A percentile compares a stretch with the other conserved stretches of the same genome.
Evolutionary conservation across 2,888 invertebrate genomes (phyloP).

Genomic region (Acrocyrtus sp.): DNA sequence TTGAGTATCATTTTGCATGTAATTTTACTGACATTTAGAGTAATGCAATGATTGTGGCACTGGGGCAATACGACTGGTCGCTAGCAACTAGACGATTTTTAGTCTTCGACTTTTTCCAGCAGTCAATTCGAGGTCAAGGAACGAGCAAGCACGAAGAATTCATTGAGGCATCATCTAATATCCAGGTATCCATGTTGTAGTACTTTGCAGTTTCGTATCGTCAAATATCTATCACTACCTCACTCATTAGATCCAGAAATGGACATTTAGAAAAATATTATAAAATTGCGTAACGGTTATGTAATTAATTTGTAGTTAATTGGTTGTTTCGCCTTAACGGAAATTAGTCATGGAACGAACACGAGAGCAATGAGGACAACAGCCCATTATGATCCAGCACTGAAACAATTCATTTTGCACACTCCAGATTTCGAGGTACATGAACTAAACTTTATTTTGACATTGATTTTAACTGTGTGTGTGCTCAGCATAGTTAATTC

Average conservation of each 20-base stretch:
- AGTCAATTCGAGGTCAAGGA: slow-evolving; percentile 66
- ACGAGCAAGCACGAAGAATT: slow-evolving; percentile 66
- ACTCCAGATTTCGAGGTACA: slow-evolving; percentile 76
- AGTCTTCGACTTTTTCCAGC: slow-evolving; percentile 65
- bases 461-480: background rate
- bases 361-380: slow-evolving; percentile 87
- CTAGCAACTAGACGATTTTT: slow-evolving; percentile 57
- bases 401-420: slow-evolving; percentile 78
- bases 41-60: slow-evolving; percentile 50
- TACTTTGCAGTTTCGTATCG: no score
- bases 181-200: slow-evolving; percentile 64
- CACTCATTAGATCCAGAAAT: background rate
- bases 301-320: slow-evolving; percentile 39
- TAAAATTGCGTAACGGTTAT: no score
- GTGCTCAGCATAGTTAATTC: no score
- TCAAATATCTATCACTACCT: no score
- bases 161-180: slow-evolving; percentile 65
- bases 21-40: slow-evolving; percentile 15
- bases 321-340: slow-evolving; percentile 73
- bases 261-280: background rate
- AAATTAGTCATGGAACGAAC: slow-evolving; percentile 91
- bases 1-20: no score
- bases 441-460: background rate
- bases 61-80: slow-evolving; percentile 64
- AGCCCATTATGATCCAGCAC: slow-evolving; percentile 81